Evolutionary conservation across 2,888 invertebrate genomes (phyloP), one percentile per base, ranked within the genome.

Genomic region (Autographa gamma): DNA sequence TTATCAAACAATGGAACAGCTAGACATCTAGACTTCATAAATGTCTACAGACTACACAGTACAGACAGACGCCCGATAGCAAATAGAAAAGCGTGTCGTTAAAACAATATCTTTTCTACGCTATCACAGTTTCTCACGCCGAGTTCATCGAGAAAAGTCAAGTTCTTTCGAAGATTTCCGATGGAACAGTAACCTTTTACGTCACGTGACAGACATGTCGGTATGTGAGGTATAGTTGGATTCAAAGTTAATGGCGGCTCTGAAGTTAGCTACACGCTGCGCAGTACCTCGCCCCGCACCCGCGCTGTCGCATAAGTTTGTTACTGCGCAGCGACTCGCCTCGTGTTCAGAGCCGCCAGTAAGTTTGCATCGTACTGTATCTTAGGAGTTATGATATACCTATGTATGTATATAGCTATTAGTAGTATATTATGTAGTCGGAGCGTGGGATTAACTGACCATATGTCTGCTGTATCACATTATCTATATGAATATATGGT

Each of bases 111-210:
- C 8, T 48, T 8, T 48, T n/a, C n/a, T n/a, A 48, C 14, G 16
- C 48, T 48, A n/a, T n/a, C 48, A 48, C 48, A 48, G n/a, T n/a
- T 48, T 48, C 48, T 48, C 48, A 48, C 48, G 48, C 48, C n/a
- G n/a, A n/a, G 48, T n/a, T n/a, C 48, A 48, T n/a, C 48, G 43
- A 43, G 43, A 16, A 66, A 56, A 13, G 13, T 56, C 31, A 56
- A 65, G n/a, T 61, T 61, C 25, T 64, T 58, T 13, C 52, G 58
- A 56, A 48, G 54, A 71, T 75, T 59, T 67, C 75, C 71, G 32
- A 6, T 54, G 66, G 79, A 79, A 77, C 69, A 68, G 76, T 86
- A 88, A 87, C 85, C 85, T 63, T 71, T 34, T 70, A 76, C 66
- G 74, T 78, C 77, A 79, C 80, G 81, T 85, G 85, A 82, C 79